A percentile compares a stretch with the other conserved stretches of the same genome.
Evolutionary conservation across 1,140 invertebrate genomes (phyloP).

Genomic region (Tetragonula clypearis): DNA sequence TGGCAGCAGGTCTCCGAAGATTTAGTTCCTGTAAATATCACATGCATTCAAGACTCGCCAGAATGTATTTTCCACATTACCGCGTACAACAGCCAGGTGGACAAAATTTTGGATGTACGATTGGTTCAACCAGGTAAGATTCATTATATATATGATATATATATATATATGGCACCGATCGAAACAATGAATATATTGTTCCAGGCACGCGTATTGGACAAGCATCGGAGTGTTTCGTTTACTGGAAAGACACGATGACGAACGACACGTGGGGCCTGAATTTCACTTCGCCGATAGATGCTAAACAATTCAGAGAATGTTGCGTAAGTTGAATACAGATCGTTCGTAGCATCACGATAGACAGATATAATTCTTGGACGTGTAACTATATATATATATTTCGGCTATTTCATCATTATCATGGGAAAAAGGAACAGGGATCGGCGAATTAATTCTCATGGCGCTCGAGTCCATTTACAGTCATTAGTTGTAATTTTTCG

Average conservation of each 20-base stretch:
- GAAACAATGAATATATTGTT: conserved; percentile 23
- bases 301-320: conserved; percentile 98
- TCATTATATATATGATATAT: too few species aligned
- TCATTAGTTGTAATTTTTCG: conserved; percentile 75
- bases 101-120: conserved; percentile 98
- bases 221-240: conserved; percentile 98
- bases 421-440: background rate
- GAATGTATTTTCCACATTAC: conserved; percentile 99
- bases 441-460: background rate
- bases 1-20: conserved; percentile 99
- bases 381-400: too few species aligned
- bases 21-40: conserved; percentile 98
- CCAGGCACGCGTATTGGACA: conserved; percentile 97
- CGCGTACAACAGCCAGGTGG: conserved; percentile 98
- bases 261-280: conserved; percentile 99
- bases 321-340: conserved; percentile 90
- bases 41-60: conserved; percentile 97
- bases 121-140: conserved; percentile 95
- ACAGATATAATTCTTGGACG: background rate
- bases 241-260: conserved; percentile 98
- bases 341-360: too few species aligned
- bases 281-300: conserved; percentile 98
- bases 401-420: background rate
- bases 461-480: conserved; percentile 57
- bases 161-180: background rate